Evolutionary conservation across 2,797 vertebrate genomes (phyloP), one percentile per base, ranked within the genome.

Genomic region (Perodicticus potto): DNA sequence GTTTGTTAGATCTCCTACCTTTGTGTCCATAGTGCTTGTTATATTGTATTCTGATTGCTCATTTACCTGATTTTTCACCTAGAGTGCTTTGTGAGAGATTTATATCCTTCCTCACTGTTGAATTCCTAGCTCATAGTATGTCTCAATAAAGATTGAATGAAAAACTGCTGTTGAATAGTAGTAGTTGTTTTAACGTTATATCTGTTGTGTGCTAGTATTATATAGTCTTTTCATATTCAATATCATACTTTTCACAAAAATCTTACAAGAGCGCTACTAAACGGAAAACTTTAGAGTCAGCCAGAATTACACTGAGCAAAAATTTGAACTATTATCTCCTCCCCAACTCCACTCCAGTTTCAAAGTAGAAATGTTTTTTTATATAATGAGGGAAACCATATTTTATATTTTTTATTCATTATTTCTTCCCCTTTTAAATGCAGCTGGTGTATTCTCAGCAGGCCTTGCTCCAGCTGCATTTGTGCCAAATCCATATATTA

Each of bases 401-500:
- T 70, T 91, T 95, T 49, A 61, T 37, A n/a, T 88, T 96, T 94
- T 94, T 93, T 83, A 76, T 95, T 97, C 22, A 86, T 95, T 86
- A 59, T 97, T 94, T 97, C 96, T 97, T 97, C 96, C 97, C 96
- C 96, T 98, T 98, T 96, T 98, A 98, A 98, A 98, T 98, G 97
- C 97, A 99, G 98, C 99, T 97, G 98, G 99, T 97, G 98, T 99
- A 90, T 99, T 99, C 98, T 99, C 99, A 97, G 99, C 99, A 99
- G 99, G 99, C 98, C 99, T 99, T 98, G 99, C 99, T 98, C 99
- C 99, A 94, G 99, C 99, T 99, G 99, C 99, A n/a, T 99, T 99
- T 98, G 99, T 99, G 99, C 99, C 99, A 99, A 99, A 99, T 98
- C 99, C 99, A 25, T 99, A 99, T 97, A 99, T 99, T 98, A 99